Conservation (phyloP, 2,888 invertebrate species). For the Cheilosia vernalis region DNA sequence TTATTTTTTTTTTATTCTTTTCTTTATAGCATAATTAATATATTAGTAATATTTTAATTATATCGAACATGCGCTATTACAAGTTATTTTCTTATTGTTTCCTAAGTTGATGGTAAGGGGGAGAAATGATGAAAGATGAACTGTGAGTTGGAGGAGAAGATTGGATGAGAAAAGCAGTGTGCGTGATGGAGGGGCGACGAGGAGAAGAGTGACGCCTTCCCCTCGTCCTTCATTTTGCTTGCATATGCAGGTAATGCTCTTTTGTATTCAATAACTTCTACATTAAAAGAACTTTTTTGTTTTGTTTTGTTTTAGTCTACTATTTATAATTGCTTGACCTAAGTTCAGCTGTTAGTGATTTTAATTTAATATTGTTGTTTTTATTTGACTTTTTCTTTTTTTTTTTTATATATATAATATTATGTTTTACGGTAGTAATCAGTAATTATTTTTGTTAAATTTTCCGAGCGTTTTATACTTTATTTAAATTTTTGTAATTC, state of each 20-base stretch:
- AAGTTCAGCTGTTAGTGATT: constrained; percentile 76
- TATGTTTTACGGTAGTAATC: constrained; percentile 70
- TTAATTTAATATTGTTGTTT: constrained; percentile 73
- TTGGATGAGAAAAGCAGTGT: constrained; percentile 73
- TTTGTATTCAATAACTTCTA: constrained; percentile 76
- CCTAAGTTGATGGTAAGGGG: constrained; percentile 67
- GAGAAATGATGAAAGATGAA: constrained; percentile 64
- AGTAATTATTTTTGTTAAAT: constrained; percentile 67
- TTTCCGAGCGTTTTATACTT: constrained; percentile 67
- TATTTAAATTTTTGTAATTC: constrained; percentile 61
- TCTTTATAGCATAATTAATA: constrained; percentile 68
- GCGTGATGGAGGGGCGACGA: constrained; percentile 72
- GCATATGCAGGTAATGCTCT: constrained; percentile 74
- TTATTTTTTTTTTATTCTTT: constrained; percentile 47
- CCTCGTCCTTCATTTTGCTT: constrained; percentile 70
- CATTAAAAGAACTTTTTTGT: constrained; percentile 74
- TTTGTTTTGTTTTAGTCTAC: constrained; percentile 74
- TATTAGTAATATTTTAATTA: constrained; percentile 74
- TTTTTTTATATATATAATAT: constrained; percentile 62
- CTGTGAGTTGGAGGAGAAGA: constrained; percentile 66
- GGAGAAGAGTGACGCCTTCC: constrained; percentile 68
- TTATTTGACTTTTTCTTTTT: constrained; percentile 64
- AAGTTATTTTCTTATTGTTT: constrained; percentile 73
- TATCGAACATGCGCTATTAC: constrained; percentile 75
- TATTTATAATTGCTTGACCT: constrained; percentile 75